Percentiles rank a stretch among this genome's conserved stretches.
Conservation (phyloP, 2,113 vertebrate genomes). For the Hylia prasina region DNA sequence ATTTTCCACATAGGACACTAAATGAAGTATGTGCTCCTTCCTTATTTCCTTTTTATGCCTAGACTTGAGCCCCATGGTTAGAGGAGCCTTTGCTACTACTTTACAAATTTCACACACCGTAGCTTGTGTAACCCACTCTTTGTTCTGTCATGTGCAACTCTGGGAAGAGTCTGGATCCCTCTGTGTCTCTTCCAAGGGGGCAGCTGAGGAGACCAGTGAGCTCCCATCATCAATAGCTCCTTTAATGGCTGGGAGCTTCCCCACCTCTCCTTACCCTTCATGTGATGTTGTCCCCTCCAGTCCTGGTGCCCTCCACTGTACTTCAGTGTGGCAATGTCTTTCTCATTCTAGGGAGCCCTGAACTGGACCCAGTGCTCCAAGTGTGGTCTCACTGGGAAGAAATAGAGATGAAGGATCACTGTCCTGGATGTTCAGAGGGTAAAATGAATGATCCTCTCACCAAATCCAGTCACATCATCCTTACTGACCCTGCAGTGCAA, state of each 20-base stretch:
- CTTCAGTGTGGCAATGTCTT: not conserved
- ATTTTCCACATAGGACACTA: not conserved
- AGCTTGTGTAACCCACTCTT: not conserved
- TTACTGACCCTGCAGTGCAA: not conserved
- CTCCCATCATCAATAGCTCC: accelerated
- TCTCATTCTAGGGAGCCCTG: not conserved
- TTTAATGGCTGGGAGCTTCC: not conserved
- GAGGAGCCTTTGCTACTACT: not conserved
- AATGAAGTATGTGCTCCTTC: not conserved
- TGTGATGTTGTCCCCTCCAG: accelerated
- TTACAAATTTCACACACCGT: not conserved
- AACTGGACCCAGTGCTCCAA: not conserved
- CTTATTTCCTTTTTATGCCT: not conserved
- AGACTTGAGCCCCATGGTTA: not conserved
- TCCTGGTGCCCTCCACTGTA: not conserved
- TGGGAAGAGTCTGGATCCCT: not conserved
- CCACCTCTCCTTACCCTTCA: not conserved
- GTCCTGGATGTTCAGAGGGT: not conserved
- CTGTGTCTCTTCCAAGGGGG: not conserved
- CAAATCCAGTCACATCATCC: not conserved
- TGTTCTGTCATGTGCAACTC: not conserved
- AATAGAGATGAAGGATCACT: not conserved
- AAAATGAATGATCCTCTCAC: not conserved
- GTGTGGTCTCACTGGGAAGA: not conserved
- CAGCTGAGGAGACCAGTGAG: not conserved